Percentiles rank a stretch among this genome's conserved stretches.
Evolutionary conservation across 2,888 invertebrate genomes (phyloP).

Genomic region (Pristionchus mayeri): DNA sequence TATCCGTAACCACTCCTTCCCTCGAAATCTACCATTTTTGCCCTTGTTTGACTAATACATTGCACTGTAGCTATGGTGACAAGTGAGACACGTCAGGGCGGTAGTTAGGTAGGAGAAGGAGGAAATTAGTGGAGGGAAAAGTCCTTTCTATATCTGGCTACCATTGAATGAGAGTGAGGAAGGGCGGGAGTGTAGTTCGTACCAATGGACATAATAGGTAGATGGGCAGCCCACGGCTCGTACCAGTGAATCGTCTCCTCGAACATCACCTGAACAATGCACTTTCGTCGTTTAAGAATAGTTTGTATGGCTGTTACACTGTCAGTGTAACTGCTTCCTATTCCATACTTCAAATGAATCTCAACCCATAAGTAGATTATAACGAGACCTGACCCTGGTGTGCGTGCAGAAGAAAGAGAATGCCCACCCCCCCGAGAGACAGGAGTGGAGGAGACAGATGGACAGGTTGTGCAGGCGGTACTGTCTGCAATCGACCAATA

Average conservation of each 20-base stretch:
- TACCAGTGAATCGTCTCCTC: conserved; percentile 65
- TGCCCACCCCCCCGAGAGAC: conserved; percentile 63
- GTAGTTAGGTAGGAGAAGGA: not conserved
- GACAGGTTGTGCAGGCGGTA: conserved; percentile 72
- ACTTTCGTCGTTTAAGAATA: not conserved
- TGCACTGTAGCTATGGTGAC: not conserved
- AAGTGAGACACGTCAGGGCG: not conserved
- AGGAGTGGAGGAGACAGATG: conserved; percentile 68
- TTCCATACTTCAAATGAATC: too few relatives aligned
- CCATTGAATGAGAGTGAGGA: too few relatives aligned
- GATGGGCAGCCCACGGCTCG: conserved; percentile 58
- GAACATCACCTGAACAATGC: conserved; percentile 58
- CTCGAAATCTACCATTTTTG: not conserved
- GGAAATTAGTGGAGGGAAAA: too few relatives aligned
- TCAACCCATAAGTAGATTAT: not conserved
- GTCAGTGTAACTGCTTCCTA: too few relatives aligned
- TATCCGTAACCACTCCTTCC: not conserved
- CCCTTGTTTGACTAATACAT: not conserved
- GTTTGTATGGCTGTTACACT: not conserved
- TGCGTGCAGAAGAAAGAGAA: conserved; percentile 58
- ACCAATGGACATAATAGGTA: conserved; percentile 68
- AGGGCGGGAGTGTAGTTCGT: not conserved
- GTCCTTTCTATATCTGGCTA: too few relatives aligned
- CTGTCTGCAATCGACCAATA: conserved; percentile 59
- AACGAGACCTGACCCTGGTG: conserved; percentile 21